phyloP scores from a whole-genome alignment of 1,140 invertebrate genomes.

The Halesus radiatus region DNA sequence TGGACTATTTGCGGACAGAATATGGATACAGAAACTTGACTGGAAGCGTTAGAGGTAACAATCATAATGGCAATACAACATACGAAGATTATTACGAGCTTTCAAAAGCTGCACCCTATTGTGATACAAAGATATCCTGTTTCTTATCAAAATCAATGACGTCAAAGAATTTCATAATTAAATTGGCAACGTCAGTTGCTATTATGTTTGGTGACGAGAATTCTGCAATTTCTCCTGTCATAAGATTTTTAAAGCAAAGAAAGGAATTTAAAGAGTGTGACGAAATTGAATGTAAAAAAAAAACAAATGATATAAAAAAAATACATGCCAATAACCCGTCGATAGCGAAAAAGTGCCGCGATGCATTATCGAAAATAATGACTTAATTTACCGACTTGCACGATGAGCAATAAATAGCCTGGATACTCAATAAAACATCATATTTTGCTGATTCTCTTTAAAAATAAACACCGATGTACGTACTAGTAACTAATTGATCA shows the following conservation, averaged over 20 bases:
- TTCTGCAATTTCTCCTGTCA: slow-evolving; percentile 15
- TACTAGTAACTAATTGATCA: too few species aligned
- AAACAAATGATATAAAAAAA: neutral
- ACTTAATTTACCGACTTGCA: too few species aligned
- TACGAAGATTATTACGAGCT: neutral
- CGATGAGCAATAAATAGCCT: too few species aligned
- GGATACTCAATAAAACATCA: too few species aligned
- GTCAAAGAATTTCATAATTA: slow-evolving; percentile 38
- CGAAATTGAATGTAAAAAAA: slow-evolving; percentile 32
- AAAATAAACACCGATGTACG: too few species aligned
- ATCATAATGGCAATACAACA: neutral
- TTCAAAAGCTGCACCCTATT: slow-evolving; percentile 20
- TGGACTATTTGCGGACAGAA: slow-evolving; percentile 25
- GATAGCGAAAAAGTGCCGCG: too few species aligned
- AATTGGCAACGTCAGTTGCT: slow-evolving; percentile 31
- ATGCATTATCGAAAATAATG: too few species aligned
- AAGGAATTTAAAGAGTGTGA: slow-evolving; percentile 47
- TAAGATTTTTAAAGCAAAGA: slow-evolving; percentile 42
- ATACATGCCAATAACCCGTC: too few species aligned
- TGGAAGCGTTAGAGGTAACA: slow-evolving; percentile 1
- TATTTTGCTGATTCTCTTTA: too few species aligned
- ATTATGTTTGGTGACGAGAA: slow-evolving; percentile 31
- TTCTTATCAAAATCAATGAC: slow-evolving; percentile 38
- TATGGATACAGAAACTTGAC: slow-evolving; percentile 27
- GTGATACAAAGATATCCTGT: slow-evolving; percentile 47